Conservation (phyloP, 2,888 invertebrate species). For the Baronia brevicornis region DNA sequence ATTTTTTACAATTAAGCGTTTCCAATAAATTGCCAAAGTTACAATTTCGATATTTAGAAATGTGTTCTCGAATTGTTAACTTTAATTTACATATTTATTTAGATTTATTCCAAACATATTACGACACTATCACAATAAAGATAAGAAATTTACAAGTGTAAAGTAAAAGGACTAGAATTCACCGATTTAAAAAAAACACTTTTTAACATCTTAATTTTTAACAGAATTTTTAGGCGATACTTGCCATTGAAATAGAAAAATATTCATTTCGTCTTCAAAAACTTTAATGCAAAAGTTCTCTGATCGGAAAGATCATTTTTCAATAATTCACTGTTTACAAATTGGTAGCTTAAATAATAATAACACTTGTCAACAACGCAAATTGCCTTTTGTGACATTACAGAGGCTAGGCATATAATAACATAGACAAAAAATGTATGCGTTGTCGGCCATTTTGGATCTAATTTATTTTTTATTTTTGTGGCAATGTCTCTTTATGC, state of each 20-base stretch:
- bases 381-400: slow-evolving; percentile 61
- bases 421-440: slow-evolving; percentile 46
- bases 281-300: too few relatives aligned
- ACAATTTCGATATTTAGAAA: slow-evolving; percentile 34
- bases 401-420: slow-evolving; percentile 52
- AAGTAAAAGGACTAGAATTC: slow-evolving; percentile 59
- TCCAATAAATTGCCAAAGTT: slow-evolving; percentile 31
- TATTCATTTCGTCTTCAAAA: neutral
- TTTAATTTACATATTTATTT: slow-evolving; percentile 19
- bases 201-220: neutral
- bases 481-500: neutral
- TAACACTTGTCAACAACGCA: too few relatives aligned
- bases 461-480: slow-evolving; percentile 5
- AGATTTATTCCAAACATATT: slow-evolving; percentile 20
- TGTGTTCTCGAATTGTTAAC: slow-evolving; percentile 28
- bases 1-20: slow-evolving; percentile 32
- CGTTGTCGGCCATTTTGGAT: slow-evolving; percentile 46
- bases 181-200: slow-evolving; percentile 45
- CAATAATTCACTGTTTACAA: neutral
- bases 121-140: slow-evolving; percentile 30
- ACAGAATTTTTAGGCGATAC: neutral
- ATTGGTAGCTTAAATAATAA: too few relatives aligned
- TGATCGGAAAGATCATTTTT: too few relatives aligned
- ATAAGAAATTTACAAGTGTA: slow-evolving; percentile 31
- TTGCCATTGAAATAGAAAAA: neutral